Evolutionary conservation across 2,797 vertebrate genomes (phyloP).

Genomic region (Leucoraja ocellata): DNA sequence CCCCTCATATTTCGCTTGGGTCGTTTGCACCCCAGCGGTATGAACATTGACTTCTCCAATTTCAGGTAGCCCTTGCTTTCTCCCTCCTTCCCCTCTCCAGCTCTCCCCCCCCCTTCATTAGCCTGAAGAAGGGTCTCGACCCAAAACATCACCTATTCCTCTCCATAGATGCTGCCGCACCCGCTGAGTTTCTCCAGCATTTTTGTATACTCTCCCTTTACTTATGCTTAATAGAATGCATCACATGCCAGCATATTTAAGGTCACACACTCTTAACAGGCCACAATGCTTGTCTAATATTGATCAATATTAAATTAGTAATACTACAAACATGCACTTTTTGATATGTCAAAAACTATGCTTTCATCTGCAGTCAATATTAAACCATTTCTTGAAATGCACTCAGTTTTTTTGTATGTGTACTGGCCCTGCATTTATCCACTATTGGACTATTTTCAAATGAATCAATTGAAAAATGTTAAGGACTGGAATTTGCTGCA

Average conservation of each 20-base stretch:
- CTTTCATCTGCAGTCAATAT: not conserved
- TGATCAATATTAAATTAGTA: not conserved
- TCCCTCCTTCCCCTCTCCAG: no score
- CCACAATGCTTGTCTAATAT: not conserved
- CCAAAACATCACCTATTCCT: no score
- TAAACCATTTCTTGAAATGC: not conserved
- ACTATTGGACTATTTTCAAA: not conserved
- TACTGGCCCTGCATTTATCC: not conserved
- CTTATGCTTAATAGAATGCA: not conserved
- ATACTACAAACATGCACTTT: not conserved
- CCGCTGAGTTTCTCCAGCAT: not conserved
- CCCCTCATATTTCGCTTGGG: no score
- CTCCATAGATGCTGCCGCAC: no score
- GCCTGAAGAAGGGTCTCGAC: no score
- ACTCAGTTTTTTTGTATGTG: not conserved
- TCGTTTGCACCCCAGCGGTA: no score
- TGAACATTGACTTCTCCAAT: no score
- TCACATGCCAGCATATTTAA: not conserved
- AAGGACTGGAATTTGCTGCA: not conserved
- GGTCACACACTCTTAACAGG: not conserved
- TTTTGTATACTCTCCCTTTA: no score
- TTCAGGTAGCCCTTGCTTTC: no score
- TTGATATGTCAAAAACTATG: not conserved
- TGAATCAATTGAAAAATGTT: not conserved
- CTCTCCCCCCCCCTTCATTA: no score